Conservation (phyloP, 1,140 invertebrate genomes). For the Aphelinus certus region DNA sequence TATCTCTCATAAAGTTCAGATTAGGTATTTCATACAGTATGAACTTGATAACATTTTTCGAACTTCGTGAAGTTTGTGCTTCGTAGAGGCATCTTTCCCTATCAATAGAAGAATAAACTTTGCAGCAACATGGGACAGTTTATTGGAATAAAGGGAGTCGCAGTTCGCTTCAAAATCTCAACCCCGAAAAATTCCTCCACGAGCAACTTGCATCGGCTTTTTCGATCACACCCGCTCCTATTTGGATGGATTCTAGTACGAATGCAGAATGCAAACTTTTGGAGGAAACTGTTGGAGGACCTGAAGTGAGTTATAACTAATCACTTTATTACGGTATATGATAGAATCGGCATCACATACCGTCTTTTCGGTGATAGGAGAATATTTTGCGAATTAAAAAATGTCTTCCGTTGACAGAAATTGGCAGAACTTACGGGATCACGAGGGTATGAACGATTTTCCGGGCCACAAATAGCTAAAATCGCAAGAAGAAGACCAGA, state of each 20-base stretch:
- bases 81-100: too few species aligned
- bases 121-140: constrained; percentile 95
- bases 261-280: constrained; percentile 80
- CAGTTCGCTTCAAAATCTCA: constrained; percentile 72
- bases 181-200: constrained; percentile 82
- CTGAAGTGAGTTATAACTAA: constrained; percentile 66
- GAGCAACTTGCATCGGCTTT: constrained; percentile 84
- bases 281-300: constrained; percentile 83
- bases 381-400: too few species aligned
- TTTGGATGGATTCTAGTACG: constrained; percentile 98
- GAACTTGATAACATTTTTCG: too few species aligned
- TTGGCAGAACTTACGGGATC: constrained; percentile 91
- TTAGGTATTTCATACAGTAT: too few species aligned
- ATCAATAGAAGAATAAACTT: not conserved
- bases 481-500: constrained; percentile 77
- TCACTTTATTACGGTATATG: too few species aligned
- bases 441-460: constrained; percentile 92
- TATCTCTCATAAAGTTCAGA: too few species aligned
- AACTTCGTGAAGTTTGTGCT: too few species aligned
- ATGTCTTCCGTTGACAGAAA: constrained; percentile 65
- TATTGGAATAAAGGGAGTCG: constrained; percentile 88
- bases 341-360: too few species aligned
- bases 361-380: too few species aligned
- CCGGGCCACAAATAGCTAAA: constrained; percentile 92
- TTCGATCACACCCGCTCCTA: constrained; percentile 82